Evolutionary conservation across 2,113 vertebrate species (phyloP), one percentile per base, ranked within the genome.

Genomic region (Pantherophis guttatus): DNA sequence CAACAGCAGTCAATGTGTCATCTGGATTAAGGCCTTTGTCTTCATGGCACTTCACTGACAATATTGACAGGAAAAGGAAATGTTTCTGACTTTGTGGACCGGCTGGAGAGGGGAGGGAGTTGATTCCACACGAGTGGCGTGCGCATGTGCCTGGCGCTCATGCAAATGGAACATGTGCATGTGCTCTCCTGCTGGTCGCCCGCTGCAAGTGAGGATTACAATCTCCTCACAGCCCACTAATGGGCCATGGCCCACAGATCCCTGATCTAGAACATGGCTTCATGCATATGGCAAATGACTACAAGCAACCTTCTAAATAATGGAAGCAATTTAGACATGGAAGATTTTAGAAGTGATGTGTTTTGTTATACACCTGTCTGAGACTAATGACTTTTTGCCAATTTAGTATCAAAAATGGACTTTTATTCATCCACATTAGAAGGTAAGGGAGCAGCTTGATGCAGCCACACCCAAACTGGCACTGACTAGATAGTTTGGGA

Each of bases 181-280:
- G 8, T 24, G 21, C 57, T 59, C 8, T 0, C 21, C 21, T 21
- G 7, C 7, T 23, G 21, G 21, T 59, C 1, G 2, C 11, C 2
- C 11, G 0, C 2, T 58, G 57, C 57, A 58, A 58, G 7, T 59
- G 21, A 59, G 57, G 21, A 59, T 59, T 59, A 24, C 57, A 23
- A 24, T 59, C 57, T 7, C 57, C 57, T 59, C 57, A 59, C 57
- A 59, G 57, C 23, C 57, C 21, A 24, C 57, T 59, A 59, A 10
- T 65, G 11, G 62, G 62, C 26, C 11, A 3, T 1, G 23, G 26
- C 26, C 26, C 62, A 65, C 26, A 65, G 26, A 10, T 26, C 62
- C 4, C 26, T 65, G 59, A 59, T 59, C 57, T 19, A 89, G 39
- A 89, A 57, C 9, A 21, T 39, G 19, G 8, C 3, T 24, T 55